Base-by-base conservation (phyloP, 2,888 invertebrate species). In the Sepioteuthis lessoniana region DNA sequence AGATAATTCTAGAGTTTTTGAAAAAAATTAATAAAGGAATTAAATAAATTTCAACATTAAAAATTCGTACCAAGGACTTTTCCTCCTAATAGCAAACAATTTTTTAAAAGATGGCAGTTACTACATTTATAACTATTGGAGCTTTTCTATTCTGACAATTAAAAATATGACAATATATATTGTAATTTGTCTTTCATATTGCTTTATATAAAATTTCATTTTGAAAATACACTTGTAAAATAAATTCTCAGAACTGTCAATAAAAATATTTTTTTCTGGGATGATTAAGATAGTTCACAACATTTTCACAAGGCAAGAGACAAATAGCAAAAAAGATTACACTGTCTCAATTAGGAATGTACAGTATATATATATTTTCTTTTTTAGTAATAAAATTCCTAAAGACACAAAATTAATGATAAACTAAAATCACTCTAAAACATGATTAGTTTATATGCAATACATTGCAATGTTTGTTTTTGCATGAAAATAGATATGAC, bases 341-440 rank as follows among this genome's bases (percentile, higher is more conserved):
- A 76, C 16, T 76, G 76, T 76, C 76, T 76, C 76, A 76, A 76
- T 76, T 76, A 76, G 76, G 76, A 76, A 76, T 76, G 76, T 76
- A 76, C 76, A n/a, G 76, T 13, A 16, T 76, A 42, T 55, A 55
- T 55, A 28, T 55, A 3, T 55, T 25, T 55, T 5, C 7, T 55
- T 5, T 21, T 25, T 25, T 25, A 25, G 5, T 25, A 28, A 55
- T 55, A 55, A 55, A 55, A 25, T 55, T 55, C 55, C 55, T 55
- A 25, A 55, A 55, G 55, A 25, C 55, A 55, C 50, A 19, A 50
- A 50, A 50, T 16, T 47, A 47, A 47, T 19, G 19, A 60, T 25
- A 60, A 60, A 60, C 28, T 60, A 28, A 28, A 60, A 31, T 31
- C 28, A 60, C 31, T 60, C 21, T 31, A 31, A 60, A 31, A 60